Evolutionary conservation across 2,113 vertebrate genomes (phyloP), one percentile per base, ranked within the genome.

Genomic region (Oncorhynchus keta): DNA sequence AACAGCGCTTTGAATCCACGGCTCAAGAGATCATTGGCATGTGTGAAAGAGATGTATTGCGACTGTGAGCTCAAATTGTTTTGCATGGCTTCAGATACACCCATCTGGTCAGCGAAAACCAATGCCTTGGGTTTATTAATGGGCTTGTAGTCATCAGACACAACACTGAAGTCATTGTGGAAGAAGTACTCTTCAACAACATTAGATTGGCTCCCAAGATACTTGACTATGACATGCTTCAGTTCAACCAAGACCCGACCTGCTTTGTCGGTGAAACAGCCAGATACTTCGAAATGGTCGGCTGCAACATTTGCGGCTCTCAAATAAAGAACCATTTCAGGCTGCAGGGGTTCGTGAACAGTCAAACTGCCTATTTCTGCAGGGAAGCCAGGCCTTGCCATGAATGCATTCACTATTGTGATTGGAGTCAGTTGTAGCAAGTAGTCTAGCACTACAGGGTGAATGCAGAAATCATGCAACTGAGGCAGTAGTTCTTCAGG

Each of bases 381-480:
- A 48, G 95, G 95, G 86, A 95, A 95, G 0, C 91, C 92, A 65
- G 87, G 79, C 72, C 86, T 87, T 22, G 87, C 88, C 28, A 80
- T 81, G 32, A 89, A 86, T 0, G 69, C 73, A 66, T 82, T 72
- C 9, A 83, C 78, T 2, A 88, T 87, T 71, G 93, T 77, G 49
- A 92, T 79, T 57, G 89, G 83, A 0, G 89, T 84, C 89, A 95
- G 92, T 81, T 96, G 95, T 86, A 96, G 88, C 24, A 95, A 85
- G 68, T 90, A 95, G 82, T 96, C 95, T 0, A 96, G 86, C 72
- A 97, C 76, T 65, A 97, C 92, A 55, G 95, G 95, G 70, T 97
- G 95, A 79, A 96, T 90, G 45, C 76, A 92, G 82, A 94, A 95
- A 69, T 92, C 92, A 79, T 95, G 83, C 83, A 96, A 88, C 70